These are phyloP conservation scores for Heliconius erato DNA, from an alignment of 2,888 invertebrate genomes.

Conservation along the genomic window DNA sequence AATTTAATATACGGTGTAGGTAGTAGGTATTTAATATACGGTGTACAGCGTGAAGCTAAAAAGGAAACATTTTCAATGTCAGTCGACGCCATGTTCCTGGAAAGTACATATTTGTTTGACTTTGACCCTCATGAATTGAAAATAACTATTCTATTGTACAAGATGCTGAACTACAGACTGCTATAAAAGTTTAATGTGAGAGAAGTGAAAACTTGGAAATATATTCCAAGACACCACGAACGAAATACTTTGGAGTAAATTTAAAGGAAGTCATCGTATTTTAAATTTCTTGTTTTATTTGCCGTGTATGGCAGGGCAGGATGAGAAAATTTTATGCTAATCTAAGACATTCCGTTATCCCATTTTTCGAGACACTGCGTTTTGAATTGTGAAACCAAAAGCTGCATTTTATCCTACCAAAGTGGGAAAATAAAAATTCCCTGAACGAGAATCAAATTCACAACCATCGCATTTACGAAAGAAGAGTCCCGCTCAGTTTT, in stretches of 20 bases:
- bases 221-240: constrained; percentile 23
- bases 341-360: not conserved
- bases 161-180: constrained; percentile 32
- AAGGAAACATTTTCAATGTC: not conserved
- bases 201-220: constrained; percentile 33
- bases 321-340: not conserved
- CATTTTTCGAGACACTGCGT: no score
- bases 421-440: no score
- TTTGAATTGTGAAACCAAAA: no score
- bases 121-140: constrained; percentile 39
- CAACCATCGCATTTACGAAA: no score
- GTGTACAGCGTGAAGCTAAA: no score
- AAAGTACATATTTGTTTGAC: constrained; percentile 28
- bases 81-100: constrained; percentile 2
- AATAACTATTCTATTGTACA: constrained; percentile 25
- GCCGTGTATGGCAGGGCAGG: no score
- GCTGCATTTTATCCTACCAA: no score
- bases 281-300: not conserved
- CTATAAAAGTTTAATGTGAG: constrained; percentile 37
- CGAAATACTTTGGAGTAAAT: constrained; percentile 2
- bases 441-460: no score
- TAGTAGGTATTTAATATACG: not conserved
- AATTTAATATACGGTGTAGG: no score
- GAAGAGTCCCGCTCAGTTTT: no score
- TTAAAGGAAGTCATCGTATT: not conserved